phyloP scores from a whole-genome alignment of 2,888 invertebrate genomes.

The Tachystola acroxantha region DNA sequence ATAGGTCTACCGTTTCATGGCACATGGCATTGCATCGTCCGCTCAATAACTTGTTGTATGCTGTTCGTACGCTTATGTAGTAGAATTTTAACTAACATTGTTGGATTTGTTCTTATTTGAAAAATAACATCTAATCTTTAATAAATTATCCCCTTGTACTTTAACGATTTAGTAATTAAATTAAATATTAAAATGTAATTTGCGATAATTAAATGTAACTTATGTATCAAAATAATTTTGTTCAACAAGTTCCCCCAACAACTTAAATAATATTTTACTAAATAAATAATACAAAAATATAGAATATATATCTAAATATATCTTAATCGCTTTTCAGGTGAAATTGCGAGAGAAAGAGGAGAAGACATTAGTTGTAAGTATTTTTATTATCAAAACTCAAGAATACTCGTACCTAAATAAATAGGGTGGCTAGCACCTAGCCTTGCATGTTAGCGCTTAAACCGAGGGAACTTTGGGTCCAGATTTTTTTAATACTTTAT shows the following conservation, averaged over 20 bases:
- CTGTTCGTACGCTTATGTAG: conserved; percentile 59
- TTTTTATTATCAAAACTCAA: too few relatives aligned
- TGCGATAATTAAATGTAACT: neutral
- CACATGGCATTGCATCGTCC: conserved; percentile 63
- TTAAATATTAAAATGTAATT: neutral
- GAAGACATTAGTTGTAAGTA: conserved; percentile 88
- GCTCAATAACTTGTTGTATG: conserved; percentile 48
- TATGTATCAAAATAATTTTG: too few relatives aligned
- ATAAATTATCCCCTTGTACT: neutral
- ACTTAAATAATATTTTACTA: too few relatives aligned
- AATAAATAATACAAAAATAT: neutral
- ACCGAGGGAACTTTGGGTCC: too few relatives aligned
- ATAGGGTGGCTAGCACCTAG: too few relatives aligned
- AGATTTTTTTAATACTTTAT: too few relatives aligned
- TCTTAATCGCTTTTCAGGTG: conserved; percentile 78
- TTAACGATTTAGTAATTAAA: neutral
- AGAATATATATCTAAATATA: neutral
- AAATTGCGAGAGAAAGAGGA: conserved; percentile 85
- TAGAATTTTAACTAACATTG: conserved; percentile 37
- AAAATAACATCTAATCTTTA: neutral
- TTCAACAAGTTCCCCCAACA: too few relatives aligned
- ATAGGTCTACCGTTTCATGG: too few relatives aligned
- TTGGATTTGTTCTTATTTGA: conserved; percentile 4
- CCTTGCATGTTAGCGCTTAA: too few relatives aligned
- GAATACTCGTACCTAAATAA: too few relatives aligned